Base-by-base conservation (phyloP, 2,888 invertebrate species). In the Hofmannophila pseudospretella region DNA sequence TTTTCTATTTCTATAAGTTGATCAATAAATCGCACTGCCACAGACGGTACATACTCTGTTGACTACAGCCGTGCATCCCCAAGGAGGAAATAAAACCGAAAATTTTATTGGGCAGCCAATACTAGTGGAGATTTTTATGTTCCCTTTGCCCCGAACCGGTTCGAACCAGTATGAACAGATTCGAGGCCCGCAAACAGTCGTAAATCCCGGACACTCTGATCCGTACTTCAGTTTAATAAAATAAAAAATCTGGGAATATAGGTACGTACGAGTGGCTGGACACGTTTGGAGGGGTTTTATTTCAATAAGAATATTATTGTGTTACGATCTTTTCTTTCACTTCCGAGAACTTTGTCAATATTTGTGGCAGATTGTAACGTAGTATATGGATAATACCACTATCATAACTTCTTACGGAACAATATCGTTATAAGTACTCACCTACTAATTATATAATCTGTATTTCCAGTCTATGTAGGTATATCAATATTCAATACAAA, bases 121-220 rank as follows among this genome's bases (percentile, higher is more conserved):
- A 53, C 58, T 56, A 52, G 59, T 57, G 49, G 54, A 66, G 67
- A 62, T 76, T 77, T 41, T 75, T 75, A 74, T 72, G 65, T 63
- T 47, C 44, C 58, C 58, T 58, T 25, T n/a, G 20, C 1, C 14
- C 2, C 33, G 14, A 4, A 2, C 13, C 25, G 9, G 30, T 4
- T 3, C 50, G 41, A 47, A 47, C 48, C 49, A 44, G 58, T 57
- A 65, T 61, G 63, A 13, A 67, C 74, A 68, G 71, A 73, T 75
- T 71, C 64, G 56, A 51, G 64, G 53, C 53, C 65, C 70, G 60
- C 72, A 71, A 74, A 75, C 64, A 70, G 57, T 71, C 76, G 76
- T 78, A 78, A 77, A 76, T 72, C 66, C 63, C 49, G 45, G 55
- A 64, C 67, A 67, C 70, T 56, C 63, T 65, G 71, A 74, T 74